Evolutionary conservation across 2,113 vertebrate species (phyloP), one percentile per base, ranked within the genome.

Genomic region (Monopterus albus): DNA sequence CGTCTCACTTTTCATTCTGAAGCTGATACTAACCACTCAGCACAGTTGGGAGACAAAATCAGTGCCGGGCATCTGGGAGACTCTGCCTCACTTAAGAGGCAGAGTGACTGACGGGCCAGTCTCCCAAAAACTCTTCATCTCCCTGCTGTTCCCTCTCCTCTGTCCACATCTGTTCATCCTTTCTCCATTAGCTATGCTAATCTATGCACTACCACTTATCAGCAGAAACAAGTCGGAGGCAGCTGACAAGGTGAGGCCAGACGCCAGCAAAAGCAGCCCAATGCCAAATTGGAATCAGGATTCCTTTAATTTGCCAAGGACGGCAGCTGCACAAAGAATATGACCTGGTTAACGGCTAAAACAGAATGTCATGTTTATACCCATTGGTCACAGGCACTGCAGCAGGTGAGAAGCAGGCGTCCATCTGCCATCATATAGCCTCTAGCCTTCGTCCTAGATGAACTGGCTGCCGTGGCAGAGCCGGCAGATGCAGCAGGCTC

Each of bases 251-350:
- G 65, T n/a, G 17, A 52, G 29, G 53, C 53, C 28, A 43, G 57
- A 61, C 28, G 5, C 38, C 2, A 20, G 65, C 33, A 12, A 12
- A 28, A 60, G 56, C 72, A 25, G 47, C 60, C 18, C 31, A 1
- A 26, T 21, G 57, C 46, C 62, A 73, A 53, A 69, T 29, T 58
- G 68, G 68, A 72, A 51, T 61, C 35, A 64, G 60, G 43, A 39
- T 7, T 51, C 42, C 46, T 68, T 72, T 52, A 68, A 82, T 82
- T 52, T 53, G 11, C 51, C 43, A 46, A 25, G 42, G 61, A 42
- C 55, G 51, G 61, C 73, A 72, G 68, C 62, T 68, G 56, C 63
- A 69, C 38, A 29, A n/a, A 56, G 68, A 62, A 72, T 62, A 36
- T 25, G 66, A 60, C 49, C 72, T 38, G 66, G 61, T 61, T 72